Percentiles rank a stretch among this genome's conserved stretches.
Evolutionary conservation across 2,113 vertebrate species (phyloP).

Genomic region (Cinclus cinclus): DNA sequence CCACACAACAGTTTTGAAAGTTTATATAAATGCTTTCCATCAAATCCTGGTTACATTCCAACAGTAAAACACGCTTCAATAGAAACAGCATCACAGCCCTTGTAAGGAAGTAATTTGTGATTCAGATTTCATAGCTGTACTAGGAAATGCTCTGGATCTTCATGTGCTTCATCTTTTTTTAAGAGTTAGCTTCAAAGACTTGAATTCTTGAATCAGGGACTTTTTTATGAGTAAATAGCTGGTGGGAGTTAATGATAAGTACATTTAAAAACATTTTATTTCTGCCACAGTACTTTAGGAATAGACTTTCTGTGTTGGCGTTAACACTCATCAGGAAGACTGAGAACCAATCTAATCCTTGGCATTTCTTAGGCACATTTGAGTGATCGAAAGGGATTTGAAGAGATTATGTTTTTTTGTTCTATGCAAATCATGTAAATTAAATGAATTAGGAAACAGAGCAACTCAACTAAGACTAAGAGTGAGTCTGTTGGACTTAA

Average conservation of each 20-base stretch:
- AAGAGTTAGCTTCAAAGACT: slow-evolving; percentile 20
- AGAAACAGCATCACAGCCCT: not conserved
- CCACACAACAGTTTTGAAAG: not conserved
- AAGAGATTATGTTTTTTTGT: not conserved
- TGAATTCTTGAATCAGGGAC: not conserved
- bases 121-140: slow-evolving; percentile 22
- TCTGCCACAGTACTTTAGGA: not conserved
- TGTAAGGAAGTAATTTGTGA: slow-evolving; percentile 6
- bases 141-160: slow-evolving; percentile 27
- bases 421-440: not conserved
- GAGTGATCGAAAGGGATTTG: slow-evolving; percentile 34
- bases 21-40: not conserved
- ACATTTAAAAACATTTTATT: slow-evolving; percentile 19
- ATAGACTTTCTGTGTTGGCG: not conserved
- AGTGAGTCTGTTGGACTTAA: not conserved
- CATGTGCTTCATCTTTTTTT: slow-evolving; percentile 24
- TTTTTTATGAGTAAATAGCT: slow-evolving; percentile 24
- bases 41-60: not conserved
- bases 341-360: slow-evolving; percentile 9
- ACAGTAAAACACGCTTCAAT: not conserved
- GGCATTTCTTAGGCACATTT: slow-evolving; percentile 10
- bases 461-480: not conserved
- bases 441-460: not conserved
- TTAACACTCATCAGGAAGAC: not conserved
- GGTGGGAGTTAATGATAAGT: not conserved